phyloP scores from a whole-genome alignment of 2,888 invertebrate species.

The Nemotelus pantherinus region DNA sequence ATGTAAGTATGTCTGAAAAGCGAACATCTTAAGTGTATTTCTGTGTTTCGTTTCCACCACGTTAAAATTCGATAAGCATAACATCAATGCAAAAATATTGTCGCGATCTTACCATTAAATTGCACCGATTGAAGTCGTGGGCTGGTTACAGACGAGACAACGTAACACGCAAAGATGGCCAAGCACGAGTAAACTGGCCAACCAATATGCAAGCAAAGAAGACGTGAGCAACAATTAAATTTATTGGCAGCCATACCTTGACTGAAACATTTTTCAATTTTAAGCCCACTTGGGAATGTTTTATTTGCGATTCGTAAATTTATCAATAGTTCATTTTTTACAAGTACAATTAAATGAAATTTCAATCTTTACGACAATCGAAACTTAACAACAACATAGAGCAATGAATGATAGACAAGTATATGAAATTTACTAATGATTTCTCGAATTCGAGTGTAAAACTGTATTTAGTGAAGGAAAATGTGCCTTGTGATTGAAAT shows the following conservation, averaged over 20 bases:
- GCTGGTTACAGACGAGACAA: conserved; percentile 29
- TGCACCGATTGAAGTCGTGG: conserved; percentile 41
- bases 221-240: conserved; percentile 25
- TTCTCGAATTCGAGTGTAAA: too few species aligned
- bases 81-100: conserved; percentile 46
- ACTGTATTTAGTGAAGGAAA: too few species aligned
- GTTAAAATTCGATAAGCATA: conserved; percentile 45
- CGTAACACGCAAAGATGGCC: not conserved
- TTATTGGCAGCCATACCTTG: conserved; percentile 27
- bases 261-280: conserved; percentile 36
- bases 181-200: too few species aligned
- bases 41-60: conserved; percentile 23
- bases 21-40: conserved; percentile 42
- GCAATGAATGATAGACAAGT: too few species aligned
- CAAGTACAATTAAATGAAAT: not conserved
- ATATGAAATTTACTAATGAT: too few species aligned
- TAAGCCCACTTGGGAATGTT: conserved; percentile 14
- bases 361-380: too few species aligned
- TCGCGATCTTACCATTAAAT: conserved; percentile 41
- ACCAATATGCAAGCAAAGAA: not conserved
- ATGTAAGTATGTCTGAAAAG: conserved; percentile 6
- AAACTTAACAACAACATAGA: too few species aligned
- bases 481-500: too few species aligned
- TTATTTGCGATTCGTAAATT: conserved; percentile 11
- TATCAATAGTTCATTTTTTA: not conserved